phyloP scores from a whole-genome alignment of 30 jellyfish, hydroid and myxozoan species.

The Phacellophora camtschatica region DNA sequence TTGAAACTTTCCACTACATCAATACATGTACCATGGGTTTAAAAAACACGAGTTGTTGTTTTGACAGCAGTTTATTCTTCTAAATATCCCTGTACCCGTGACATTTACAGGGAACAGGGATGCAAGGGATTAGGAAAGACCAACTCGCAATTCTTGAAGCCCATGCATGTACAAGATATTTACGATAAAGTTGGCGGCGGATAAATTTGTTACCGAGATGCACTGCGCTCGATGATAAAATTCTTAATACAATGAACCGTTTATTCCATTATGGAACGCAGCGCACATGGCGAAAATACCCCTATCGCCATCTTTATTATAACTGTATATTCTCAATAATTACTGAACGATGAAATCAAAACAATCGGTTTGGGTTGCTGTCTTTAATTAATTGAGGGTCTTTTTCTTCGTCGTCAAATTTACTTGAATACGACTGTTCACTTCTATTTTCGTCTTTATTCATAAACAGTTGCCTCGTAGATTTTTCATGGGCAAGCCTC shows the following conservation, averaged over 20 bases:
- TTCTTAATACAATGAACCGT: no score
- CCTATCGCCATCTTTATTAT: background rate
- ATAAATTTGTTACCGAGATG: background rate
- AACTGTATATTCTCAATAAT: background rate
- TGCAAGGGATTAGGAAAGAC: no score
- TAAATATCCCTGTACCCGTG: no score
- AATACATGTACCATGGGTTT: no score
- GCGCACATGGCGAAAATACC: background rate
- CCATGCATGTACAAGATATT: no score
- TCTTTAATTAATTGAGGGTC: background rate
- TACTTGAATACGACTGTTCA: background rate
- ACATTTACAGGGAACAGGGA: no score
- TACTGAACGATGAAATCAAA: no score
- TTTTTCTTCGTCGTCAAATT: background rate
- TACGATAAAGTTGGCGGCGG: no score
- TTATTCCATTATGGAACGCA: background rate
- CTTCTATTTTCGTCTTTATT: constrained; percentile 8
- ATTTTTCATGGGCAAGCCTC: constrained; percentile 70
- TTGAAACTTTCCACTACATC: no score
- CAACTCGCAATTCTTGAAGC: no score
- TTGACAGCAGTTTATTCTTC: no score
- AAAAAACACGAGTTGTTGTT: no score
- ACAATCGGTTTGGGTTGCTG: background rate
- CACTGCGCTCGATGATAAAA: background rate
- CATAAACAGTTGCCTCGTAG: constrained; percentile 16